Base-by-base conservation (phyloP, 2,888 invertebrate species). In the Exocentrus adspersus region DNA sequence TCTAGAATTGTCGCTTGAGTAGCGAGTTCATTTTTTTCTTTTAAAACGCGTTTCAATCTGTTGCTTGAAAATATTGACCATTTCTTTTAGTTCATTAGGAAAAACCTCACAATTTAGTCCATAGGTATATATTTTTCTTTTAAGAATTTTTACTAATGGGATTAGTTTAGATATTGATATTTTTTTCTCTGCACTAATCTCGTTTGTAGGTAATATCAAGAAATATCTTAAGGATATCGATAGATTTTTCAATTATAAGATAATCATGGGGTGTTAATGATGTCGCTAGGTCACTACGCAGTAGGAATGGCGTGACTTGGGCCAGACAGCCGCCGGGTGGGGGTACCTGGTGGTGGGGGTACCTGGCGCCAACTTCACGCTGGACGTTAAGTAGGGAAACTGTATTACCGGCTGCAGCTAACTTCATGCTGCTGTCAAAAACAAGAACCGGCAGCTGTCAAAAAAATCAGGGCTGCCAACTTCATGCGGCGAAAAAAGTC, bases 111-210 rank as follows among this genome's bases (percentile, higher is more conserved):
- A n/a, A n/a, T 43, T 43, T 43, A 43, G 19, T 1, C 43, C 17
- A 10, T n/a, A n/a, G n/a, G n/a, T n/a, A n/a, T 16, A 7, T 43
- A 19, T 43, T 19, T 43, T 16, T 43, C n/a, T 43, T 43, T 3
- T 19, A 2, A 43, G 3, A 19, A 43, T 43, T 43, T 43, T 17
- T 3, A 17, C 17, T 19, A 43, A 43, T 19, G 43, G 43, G n/a
- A 19, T 43, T 10, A 48, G 5, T 16, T 59, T 62, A 1, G 65
- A 66, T 4, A 59, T 43, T 14, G 60, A 50, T 12, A 60, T 51
- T 41, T 41, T 42, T 56, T 63, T 63, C 45, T 63, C 65, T 32
- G 45, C 62, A 12, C 60, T 63, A 9, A 63, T 50, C 41, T 63
- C 60, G 10, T 45, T 52, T n/a, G n/a, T n/a, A n/a, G 6, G 60